These are phyloP conservation scores for Folsomia manolachei DNA, from an alignment of 2,888 invertebrate species.

Conservation along the genomic window DNA sequence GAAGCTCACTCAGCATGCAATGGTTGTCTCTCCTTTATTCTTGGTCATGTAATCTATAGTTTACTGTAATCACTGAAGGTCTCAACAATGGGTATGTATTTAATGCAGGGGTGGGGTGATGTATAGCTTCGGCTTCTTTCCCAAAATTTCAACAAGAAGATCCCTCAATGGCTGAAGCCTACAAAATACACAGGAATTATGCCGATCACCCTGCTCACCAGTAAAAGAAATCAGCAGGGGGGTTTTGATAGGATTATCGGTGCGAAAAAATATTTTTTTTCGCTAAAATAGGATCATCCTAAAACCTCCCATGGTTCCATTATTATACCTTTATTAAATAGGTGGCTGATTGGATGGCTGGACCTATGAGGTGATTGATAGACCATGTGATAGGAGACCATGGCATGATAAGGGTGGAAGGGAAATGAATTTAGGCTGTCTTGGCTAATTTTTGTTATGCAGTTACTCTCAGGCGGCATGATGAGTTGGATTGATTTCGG, in stretches of 20 bases:
- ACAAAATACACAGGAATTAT: background rate
- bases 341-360: background rate
- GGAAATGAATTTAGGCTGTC: too few species aligned
- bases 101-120: background rate
- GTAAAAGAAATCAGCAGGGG: slow-evolving; percentile 28
- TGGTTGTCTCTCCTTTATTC: background rate
- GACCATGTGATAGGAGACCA: too few species aligned
- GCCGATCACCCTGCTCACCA: background rate
- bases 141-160: background rate
- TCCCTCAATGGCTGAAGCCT: background rate
- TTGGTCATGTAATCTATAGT: background rate
- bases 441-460: too few species aligned
- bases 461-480: too few species aligned
- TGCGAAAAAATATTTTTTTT: slow-evolving; percentile 37
- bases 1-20: too few species aligned
- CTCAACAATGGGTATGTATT: background rate
- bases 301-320: slow-evolving; percentile 7
- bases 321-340: too few species aligned
- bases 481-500: background rate
- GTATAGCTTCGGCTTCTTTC: background rate
- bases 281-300: background rate
- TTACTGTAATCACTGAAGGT: too few species aligned
- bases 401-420: too few species aligned
- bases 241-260: slow-evolving; percentile 37
- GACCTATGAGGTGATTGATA: too few species aligned